Base-by-base conservation (phyloP, 2,797 vertebrate genomes). In the Anas acuta region DNA sequence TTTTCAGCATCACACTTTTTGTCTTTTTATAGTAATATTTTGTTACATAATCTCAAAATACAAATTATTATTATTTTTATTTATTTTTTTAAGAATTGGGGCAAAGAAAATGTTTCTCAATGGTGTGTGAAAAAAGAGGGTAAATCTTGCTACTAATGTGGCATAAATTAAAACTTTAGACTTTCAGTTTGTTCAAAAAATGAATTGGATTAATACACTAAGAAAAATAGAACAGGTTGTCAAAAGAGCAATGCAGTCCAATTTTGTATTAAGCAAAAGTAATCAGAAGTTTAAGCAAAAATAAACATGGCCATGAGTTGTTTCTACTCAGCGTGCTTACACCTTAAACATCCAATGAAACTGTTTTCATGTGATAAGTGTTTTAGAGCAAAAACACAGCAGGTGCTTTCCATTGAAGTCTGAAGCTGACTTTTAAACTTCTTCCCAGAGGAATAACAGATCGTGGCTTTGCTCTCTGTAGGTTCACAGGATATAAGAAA, bases 201-300 rank as follows among this genome's bases (percentile, higher is more conserved):
- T 41, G 93, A 70, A 87, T 89, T 93, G 58, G 20, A 32, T 79
- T 91, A 90, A 88, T 92, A 87, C 39, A 83, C n/a, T 87, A 77
- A 85, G 47, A 92, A 80, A 70, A 73, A 93, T 93, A 95, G 79
- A 95, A 54, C 58, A 80, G 14, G 54, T 87, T 77, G 41, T 73
- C 2, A 0, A 66, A 93, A 88, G 92, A 95, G 73, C 20, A 74
- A 41, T 61, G 13, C 57, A 51, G 43, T 60, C 43, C 86, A 69
- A 60, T 82, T 95, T 76, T 87, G 11, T 71, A 76, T 85, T 93
- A 92, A 84, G 80, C 35, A 87, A 80, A 95, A 92, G 69, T 91
- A 94, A 96, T 90, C 88, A 94, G 58, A 69, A n/a, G 2, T 73
- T 96, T 83, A 84, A 93, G 75, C 26, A 92, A 45, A 92, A 94